Conservation (phyloP, 2,888 invertebrate species). For the Globia sparganii region DNA sequence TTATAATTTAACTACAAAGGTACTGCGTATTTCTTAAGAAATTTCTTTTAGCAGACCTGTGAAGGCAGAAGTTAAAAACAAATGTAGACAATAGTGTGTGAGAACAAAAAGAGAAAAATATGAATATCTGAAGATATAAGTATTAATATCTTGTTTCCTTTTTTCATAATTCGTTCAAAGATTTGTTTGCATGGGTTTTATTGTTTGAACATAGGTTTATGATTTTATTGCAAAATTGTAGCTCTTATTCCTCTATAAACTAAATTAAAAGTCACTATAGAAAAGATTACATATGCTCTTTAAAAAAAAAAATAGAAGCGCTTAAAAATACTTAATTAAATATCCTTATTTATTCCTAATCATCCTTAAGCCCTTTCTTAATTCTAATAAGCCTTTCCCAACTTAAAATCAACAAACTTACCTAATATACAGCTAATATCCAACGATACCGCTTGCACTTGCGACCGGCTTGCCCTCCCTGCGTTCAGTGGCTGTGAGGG, state of each 20-base stretch:
- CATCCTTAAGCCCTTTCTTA: not conserved
- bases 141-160: not conserved
- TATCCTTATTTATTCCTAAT: not conserved
- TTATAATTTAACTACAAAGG: not conserved
- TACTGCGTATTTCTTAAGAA: not conserved
- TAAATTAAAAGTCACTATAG: not conserved
- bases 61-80: no score
- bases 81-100: not conserved
- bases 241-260: not conserved
- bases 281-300: not conserved
- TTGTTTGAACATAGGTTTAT: not conserved
- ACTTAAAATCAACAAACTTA: constrained; percentile 31
- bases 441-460: constrained; percentile 47
- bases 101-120: not conserved
- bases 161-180: not conserved
- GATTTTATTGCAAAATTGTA: not conserved
- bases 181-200: not conserved
- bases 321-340: not conserved
- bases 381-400: not conserved
- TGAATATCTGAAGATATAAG: no score
- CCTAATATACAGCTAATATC: constrained; percentile 50
- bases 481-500: constrained; percentile 46
- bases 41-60: not conserved
- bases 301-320: not conserved
- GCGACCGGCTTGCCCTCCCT: constrained; percentile 43